phyloP scores from a whole-genome alignment of 2,113 vertebrate species.

The Drymodes brunneopygia region DNA sequence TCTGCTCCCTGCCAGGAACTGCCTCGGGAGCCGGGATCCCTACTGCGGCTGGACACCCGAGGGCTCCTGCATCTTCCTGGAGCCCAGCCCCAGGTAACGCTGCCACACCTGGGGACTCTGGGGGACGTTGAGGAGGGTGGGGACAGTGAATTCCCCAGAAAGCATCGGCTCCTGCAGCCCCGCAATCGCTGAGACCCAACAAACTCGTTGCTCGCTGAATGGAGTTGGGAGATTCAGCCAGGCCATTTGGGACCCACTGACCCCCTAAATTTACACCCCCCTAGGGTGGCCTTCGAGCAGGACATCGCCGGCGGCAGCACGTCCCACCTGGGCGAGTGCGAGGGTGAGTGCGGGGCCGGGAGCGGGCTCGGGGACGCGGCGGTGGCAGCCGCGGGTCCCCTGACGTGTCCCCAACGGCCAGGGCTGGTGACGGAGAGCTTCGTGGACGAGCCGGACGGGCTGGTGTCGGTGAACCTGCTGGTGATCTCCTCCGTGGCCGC shows the following conservation, averaged over 20 bases:
- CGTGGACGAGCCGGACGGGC: slow-evolving; percentile 85
- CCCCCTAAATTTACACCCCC: not conserved
- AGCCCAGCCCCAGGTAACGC: slow-evolving; percentile 83
- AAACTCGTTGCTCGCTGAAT: not conserved
- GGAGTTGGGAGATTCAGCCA: not conserved
- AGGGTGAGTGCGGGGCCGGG: slow-evolving; percentile 76
- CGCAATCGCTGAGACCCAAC: accelerated
- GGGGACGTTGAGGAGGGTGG: too few relatives aligned
- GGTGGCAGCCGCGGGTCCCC: not conserved
- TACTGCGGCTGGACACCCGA: slow-evolving; percentile 93
- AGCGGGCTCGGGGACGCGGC: accelerated
- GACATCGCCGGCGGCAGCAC: slow-evolving; percentile 87
- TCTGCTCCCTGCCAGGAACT: slow-evolving; percentile 75
- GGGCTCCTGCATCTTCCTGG: slow-evolving; percentile 87
- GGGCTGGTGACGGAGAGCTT: slow-evolving; percentile 89
- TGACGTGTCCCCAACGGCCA: slow-evolving; percentile 20
- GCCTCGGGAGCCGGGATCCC: slow-evolving; percentile 88
- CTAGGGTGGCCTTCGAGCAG: slow-evolving; percentile 87
- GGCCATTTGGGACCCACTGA: not conserved
- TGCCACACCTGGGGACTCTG: not conserved
- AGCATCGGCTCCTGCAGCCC: not conserved
- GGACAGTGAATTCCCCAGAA: not conserved
- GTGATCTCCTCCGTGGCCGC: slow-evolving; percentile 92
- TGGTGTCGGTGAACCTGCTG: slow-evolving; percentile 92
- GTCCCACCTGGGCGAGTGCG: slow-evolving; percentile 90